Evolutionary conservation across 2,888 invertebrate species (phyloP).

Genomic region (Thymelicus lineola): DNA sequence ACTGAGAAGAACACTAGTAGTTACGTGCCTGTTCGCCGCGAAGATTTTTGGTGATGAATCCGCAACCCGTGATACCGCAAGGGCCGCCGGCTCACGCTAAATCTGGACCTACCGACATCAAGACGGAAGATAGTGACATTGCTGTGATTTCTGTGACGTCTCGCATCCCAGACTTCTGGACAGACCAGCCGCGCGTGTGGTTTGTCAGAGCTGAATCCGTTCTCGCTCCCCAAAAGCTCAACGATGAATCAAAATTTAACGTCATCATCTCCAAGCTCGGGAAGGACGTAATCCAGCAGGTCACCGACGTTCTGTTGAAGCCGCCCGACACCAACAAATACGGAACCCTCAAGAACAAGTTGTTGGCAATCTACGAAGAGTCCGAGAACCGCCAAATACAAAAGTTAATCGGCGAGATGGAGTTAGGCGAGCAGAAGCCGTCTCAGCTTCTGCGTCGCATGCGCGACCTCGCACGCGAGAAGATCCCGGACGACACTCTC

Average conservation of each 20-base stretch:
- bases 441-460: no score
- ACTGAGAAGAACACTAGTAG: no score
- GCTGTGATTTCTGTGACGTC: neutral
- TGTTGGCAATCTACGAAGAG: no score
- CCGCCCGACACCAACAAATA: no score
- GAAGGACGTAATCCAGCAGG: neutral
- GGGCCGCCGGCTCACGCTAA: no score
- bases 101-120: neutral
- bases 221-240: neutral
- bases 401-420: neutral
- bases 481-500: neutral
- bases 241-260: neutral
- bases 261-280: neutral
- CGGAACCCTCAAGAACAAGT: no score
- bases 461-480: no score
- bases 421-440: no score
- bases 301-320: neutral
- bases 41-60: no score
- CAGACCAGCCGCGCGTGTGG: neutral
- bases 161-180: slow-evolving; percentile 1
- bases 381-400: no score
- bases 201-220: neutral
- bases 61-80: no score
- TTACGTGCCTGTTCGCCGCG: no score
- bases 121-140: neutral